Evolutionary conservation across 2,888 invertebrate species (phyloP), one percentile per base, ranked within the genome.

Genomic region (Nomada ferruginata): DNA sequence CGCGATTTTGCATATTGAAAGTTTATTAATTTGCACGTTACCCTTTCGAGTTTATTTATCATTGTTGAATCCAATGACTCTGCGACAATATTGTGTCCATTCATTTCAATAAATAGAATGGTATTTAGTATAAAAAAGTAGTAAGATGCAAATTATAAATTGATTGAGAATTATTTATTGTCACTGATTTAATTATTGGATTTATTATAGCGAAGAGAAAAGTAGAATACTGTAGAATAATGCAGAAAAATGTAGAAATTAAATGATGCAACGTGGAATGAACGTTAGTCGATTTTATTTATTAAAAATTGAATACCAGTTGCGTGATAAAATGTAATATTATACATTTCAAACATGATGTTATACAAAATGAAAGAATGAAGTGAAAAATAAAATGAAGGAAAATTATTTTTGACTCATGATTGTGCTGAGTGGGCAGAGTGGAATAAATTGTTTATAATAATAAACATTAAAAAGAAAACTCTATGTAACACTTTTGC

Each of bases 231-330:
- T 64, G 11, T 47, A 26, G 23, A 50, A 36, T 50, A 7, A 1
- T 10, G n/a, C 2, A 15, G 10, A 70, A 13, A 26, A 50, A 42
- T 53, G 23, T 63, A 44, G 0, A 5, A 57, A 64, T 26, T 64
- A 20, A 44, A 55, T 13, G 15, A 1, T 55, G 50, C 20, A 50
- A 18, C 47, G 0, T 7, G 26, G 15, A 26, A 47, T 20, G 70
- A 20, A 60, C 18, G 52, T 71, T 61, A 60, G 42, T 53, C 26
- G 20, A 60, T 36, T 29, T 20, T 26, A 69, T 42, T 52, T 44
- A 60, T 60, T 47, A 29, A 36, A 74, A 29, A 18, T 53, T 47
- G 9, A 15, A 74, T 65, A 18, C 7, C 23, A 23, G 18, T 47
- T 47, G 11, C 13, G 18, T 50, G 47, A 36, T 10, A 64, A 23